Evolutionary conservation across 2,888 invertebrate species (phyloP).

Genomic region (Synergus gifuensis): DNA sequence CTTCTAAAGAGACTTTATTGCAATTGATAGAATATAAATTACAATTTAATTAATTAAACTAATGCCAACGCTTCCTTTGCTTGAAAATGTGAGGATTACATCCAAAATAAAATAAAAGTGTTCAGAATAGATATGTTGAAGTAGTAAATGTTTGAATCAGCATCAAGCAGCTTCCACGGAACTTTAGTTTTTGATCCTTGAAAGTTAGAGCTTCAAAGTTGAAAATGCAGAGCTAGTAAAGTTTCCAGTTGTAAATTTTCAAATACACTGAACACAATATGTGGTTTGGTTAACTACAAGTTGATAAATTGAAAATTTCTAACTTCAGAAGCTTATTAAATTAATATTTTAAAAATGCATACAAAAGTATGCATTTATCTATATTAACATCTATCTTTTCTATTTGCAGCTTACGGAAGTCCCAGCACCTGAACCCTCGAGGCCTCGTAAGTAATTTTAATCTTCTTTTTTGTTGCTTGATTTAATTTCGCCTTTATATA

Average conservation of each 20-base stretch:
- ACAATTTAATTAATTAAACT: constrained; percentile 2
- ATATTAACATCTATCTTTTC: background rate
- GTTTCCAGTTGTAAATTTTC: constrained; percentile 29
- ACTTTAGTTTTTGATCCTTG: constrained; percentile 30
- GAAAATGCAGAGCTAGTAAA: background rate
- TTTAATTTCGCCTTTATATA: background rate
- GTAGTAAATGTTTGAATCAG: background rate
- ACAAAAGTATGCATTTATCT: background rate
- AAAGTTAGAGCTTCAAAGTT: constrained; percentile 33
- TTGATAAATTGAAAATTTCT: background rate
- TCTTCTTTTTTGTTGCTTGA: background rate
- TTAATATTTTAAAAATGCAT: background rate
- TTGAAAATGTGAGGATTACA: background rate
- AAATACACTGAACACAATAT: background rate
- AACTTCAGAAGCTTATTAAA: background rate
- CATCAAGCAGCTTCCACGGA: constrained; percentile 7
- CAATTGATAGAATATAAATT: background rate
- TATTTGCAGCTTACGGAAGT: constrained; percentile 26
- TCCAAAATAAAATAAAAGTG: background rate
- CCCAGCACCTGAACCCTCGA: background rate
- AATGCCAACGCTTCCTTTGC: background rate
- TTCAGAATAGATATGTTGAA: constrained; percentile 18
- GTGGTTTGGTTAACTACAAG: background rate
- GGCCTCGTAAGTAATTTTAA: constrained; percentile 34
- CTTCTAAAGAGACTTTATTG: background rate